Base-by-base conservation (phyloP, 2,797 vertebrate species). In the Sebastes hubbsi region DNA sequence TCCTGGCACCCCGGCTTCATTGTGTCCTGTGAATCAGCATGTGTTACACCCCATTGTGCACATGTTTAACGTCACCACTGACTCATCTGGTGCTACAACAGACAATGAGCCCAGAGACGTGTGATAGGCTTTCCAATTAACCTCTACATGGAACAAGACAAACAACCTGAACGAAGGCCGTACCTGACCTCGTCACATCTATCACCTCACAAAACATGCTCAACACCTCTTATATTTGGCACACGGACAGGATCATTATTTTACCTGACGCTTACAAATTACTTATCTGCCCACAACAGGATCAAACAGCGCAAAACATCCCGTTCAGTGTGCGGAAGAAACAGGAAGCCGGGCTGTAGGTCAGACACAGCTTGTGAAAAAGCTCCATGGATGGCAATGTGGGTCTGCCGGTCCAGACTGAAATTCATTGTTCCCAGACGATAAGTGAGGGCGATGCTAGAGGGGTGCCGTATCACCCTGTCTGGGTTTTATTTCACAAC, bases 261-360 rank as follows among this genome's bases (percentile, higher is more conserved):
- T 56, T 55, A 60, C 34, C 46, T 65, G 55, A 49, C 55, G 52
- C 61, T 69, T 52, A 81, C 34, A 75, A 77, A 77, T 69, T 29
- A 72, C 29, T 30, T 6, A 65, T 20, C 25, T 69, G 38, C 73
- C 34, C 7, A 69, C 61, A 63, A 14, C 24, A n/a, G 36, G 18
- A 78, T 59, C 30, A 14, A 36, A 72, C 30, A 32, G 20, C 1
- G 16, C 55, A 62, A 22, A 29, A 46, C 6, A 13, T 29, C 42
- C 38, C 29, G 38, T 46, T 66, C 7, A 8, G 8, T 24, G 8
- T 73, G 34, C 62, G 14, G 22, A n/a, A 25, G 61, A 67, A 34
- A 25, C n/a, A 36, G 20, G 24, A 24, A 38, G 30, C 14, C n/a
- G 2, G 20, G 49, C 49, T 52, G 18, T 52, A 52, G 10, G 49